phyloP scores from a whole-genome alignment of 2,113 vertebrate genomes.

The Carollia perspicillata region DNA sequence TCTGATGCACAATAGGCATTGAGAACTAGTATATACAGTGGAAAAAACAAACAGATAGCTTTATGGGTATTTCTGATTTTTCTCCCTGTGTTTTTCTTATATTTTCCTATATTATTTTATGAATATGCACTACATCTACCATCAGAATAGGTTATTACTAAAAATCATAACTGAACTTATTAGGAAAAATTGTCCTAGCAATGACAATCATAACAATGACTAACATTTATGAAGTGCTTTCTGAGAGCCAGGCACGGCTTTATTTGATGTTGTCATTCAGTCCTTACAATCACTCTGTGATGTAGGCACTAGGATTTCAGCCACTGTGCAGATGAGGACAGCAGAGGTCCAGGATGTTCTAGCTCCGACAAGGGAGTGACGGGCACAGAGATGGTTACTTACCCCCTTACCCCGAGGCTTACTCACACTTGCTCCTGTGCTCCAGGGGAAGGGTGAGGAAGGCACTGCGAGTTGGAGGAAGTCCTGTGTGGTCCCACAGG shows the following conservation, averaged over 20 bases:
- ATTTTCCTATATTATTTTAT: not conserved
- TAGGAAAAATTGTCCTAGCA: not conserved
- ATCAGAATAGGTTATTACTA: conserved; percentile 13
- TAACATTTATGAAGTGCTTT: not conserved
- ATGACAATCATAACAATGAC: not conserved
- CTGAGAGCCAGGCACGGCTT: not conserved
- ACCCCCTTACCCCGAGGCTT: not conserved
- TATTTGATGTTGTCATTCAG: not conserved
- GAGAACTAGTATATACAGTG: not conserved
- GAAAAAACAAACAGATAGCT: not conserved
- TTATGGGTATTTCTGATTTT: not conserved
- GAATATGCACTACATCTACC: not conserved
- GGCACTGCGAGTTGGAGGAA: not conserved
- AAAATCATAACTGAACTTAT: not conserved
- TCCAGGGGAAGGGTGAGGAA: too few relatives aligned
- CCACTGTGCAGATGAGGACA: not conserved
- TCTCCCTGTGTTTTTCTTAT: not conserved
- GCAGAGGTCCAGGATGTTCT: not conserved
- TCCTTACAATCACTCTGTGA: not conserved
- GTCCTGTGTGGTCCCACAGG: fast-evolving
- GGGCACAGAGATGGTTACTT: not conserved
- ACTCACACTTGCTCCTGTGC: fast-evolving
- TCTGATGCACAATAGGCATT: not conserved
- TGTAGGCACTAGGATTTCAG: too few relatives aligned
- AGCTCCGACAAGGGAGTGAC: not conserved